These are phyloP conservation scores for Galaxias olidus DNA, from an alignment of 2,797 vertebrate genomes.

Conservation along the genomic window DNA sequence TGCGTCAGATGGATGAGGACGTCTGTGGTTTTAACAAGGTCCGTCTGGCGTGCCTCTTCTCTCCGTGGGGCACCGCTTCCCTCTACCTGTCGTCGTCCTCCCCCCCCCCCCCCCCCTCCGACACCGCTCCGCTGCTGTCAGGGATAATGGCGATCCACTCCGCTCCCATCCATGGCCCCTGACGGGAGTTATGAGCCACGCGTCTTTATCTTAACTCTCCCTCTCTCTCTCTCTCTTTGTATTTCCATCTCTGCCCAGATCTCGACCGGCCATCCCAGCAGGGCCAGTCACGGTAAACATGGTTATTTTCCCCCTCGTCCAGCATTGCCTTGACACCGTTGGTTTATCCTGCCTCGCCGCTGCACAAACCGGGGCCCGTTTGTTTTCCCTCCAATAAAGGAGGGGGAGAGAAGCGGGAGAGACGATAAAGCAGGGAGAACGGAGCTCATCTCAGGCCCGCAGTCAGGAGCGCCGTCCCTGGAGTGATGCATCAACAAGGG, in stretches of 20 bases:
- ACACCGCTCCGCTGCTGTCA: background rate
- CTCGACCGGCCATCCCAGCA: conserved; percentile 49
- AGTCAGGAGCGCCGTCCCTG: conserved; percentile 38
- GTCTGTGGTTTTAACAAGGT: conserved; percentile 74
- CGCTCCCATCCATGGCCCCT: conserved; percentile 31
- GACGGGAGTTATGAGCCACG: background rate
- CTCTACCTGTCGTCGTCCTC: conserved; percentile 33
- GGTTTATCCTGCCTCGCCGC: conserved; percentile 52
- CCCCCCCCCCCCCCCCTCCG: conserved; percentile 17
- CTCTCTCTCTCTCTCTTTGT: background rate
- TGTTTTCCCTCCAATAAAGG: conserved; percentile 72
- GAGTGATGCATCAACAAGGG: conserved; percentile 52
- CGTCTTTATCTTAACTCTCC: background rate
- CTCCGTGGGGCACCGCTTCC: conserved; percentile 33
- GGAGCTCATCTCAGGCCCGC: conserved; percentile 57
- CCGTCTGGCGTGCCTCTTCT: conserved; percentile 55
- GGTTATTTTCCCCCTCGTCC: conserved; percentile 59
- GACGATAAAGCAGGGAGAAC: conserved; percentile 52
- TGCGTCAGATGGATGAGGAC: conserved; percentile 68
- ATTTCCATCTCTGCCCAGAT: conserved; percentile 7
- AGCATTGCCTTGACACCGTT: conserved; percentile 57
- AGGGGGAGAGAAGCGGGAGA: conserved; percentile 24
- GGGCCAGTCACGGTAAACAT: conserved; percentile 54
- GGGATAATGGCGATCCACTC: too few relatives aligned
- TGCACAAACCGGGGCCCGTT: conserved; percentile 56